phyloP scores from a whole-genome alignment of 30 jellyfish, hydroid and myxozoan genomes.

The Mastigias papua region DNA sequence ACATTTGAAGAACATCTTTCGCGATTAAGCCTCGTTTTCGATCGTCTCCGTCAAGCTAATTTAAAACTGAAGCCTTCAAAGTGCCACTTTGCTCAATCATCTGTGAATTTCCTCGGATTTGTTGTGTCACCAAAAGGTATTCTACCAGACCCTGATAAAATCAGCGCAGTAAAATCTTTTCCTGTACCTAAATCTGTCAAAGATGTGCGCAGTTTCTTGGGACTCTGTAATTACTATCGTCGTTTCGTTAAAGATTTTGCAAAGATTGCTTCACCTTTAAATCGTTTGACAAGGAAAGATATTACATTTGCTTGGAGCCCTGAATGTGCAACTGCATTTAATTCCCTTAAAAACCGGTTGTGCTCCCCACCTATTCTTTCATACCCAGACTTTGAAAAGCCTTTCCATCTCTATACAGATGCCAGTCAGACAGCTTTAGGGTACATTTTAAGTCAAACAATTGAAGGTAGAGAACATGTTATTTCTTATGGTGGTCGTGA shows the following conservation, averaged over 20 bases:
- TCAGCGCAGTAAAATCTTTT: constrained; percentile 10
- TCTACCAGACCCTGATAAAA: constrained; percentile 58
- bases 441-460: constrained; percentile 24
- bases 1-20: constrained; percentile 51
- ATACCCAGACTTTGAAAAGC: constrained; percentile 37
- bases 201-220: constrained; percentile 33
- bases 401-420: constrained; percentile 55
- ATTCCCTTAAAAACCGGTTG: not conserved
- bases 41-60: constrained; percentile 40
- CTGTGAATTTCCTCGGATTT: constrained; percentile 63
- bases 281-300: constrained; percentile 35
- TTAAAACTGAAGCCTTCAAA: constrained; percentile 50
- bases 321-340: constrained; percentile 38
- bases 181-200: constrained; percentile 40
- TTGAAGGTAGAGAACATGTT: constrained; percentile 44
- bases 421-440: constrained; percentile 61
- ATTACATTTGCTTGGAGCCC: constrained; percentile 40
- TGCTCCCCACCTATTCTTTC: constrained; percentile 56
- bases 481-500: constrained; percentile 67
- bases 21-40: constrained; percentile 53
- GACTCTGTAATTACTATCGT: constrained; percentile 49
- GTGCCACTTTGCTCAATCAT: constrained; percentile 25
- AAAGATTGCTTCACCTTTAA: constrained; percentile 67
- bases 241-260: constrained; percentile 59
- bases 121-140: constrained; percentile 62